These are phyloP conservation scores for Pipra filicauda DNA, from an alignment of 2,113 vertebrate genomes.

Conservation along the genomic window DNA sequence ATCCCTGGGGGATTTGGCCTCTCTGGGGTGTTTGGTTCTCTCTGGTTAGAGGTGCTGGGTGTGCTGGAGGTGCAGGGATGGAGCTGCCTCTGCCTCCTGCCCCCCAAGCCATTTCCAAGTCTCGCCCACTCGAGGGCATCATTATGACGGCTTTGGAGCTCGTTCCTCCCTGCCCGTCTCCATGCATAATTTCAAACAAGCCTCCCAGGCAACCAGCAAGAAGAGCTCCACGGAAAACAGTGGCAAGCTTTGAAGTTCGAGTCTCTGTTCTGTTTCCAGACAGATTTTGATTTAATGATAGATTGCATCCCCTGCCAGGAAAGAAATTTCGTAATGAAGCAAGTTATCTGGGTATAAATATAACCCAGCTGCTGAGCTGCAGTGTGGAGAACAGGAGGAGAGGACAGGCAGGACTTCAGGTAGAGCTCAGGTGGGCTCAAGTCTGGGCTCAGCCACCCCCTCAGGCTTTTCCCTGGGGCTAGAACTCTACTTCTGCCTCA, in stretches of 20 bases:
- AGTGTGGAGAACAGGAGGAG: rapidly evolving
- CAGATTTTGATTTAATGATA: conserved; percentile 30
- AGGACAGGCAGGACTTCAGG: neutral
- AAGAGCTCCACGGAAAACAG: neutral
- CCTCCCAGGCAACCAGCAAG: conserved; percentile 38
- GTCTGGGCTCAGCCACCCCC: neutral
- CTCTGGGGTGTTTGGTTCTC: neutral
- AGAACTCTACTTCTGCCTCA: rapidly evolving
- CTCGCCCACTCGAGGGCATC: neutral
- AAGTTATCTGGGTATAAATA: neutral
- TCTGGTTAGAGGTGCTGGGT: neutral
- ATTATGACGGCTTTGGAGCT: neutral
- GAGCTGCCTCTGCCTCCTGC: neutral
- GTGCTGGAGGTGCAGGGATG: neutral
- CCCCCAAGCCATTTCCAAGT: rapidly evolving
- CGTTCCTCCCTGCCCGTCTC: neutral
- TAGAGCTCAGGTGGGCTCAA: neutral
- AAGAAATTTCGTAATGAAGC: neutral
- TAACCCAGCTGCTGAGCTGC: rapidly evolving
- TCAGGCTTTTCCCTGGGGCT: neutral
- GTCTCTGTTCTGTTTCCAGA: conserved; percentile 31
- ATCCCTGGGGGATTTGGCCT: neutral
- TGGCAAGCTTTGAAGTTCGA: conserved; percentile 22
- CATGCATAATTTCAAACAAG: neutral
- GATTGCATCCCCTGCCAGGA: neutral